phyloP scores from a whole-genome alignment of 1,140 invertebrate genomes.

The Lineus longissimus region DNA sequence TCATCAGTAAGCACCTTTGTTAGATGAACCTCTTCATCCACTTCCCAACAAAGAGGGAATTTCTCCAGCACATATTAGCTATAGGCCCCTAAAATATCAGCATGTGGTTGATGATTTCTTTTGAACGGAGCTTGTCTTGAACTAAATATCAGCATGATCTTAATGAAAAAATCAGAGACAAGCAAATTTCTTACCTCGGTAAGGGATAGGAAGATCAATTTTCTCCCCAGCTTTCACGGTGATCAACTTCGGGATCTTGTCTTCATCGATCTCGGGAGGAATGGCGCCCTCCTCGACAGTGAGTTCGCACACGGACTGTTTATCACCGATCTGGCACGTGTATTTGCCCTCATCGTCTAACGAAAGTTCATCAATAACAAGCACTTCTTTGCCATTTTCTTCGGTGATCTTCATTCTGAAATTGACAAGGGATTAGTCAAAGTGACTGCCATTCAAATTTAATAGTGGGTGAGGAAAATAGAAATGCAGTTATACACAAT shows the following conservation, averaged over 20 bases:
- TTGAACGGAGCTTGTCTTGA: too few species aligned
- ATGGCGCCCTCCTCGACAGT: conserved; percentile 53
- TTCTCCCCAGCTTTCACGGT: conserved; percentile 49
- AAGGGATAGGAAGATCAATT: conserved; percentile 72
- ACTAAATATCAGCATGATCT: too few species aligned
- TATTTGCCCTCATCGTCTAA: conserved; percentile 47
- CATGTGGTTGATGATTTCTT: too few species aligned
- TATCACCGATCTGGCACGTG: conserved; percentile 48
- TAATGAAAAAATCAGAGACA: conserved; percentile 21
- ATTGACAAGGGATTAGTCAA: not conserved
- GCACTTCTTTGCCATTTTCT: conserved; percentile 43
- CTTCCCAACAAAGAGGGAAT: too few species aligned
- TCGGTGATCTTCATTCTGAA: conserved; percentile 34
- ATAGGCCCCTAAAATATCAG: too few species aligned
- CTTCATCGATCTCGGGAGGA: conserved; percentile 53
- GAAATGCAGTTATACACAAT: not conserved
- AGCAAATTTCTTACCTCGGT: too few species aligned
- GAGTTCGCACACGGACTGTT: conserved; percentile 42
- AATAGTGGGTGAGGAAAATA: too few species aligned
- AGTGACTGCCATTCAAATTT: too few species aligned
- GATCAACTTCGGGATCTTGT: conserved; percentile 48
- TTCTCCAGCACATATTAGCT: too few species aligned
- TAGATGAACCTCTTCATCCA: too few species aligned
- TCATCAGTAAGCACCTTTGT: too few species aligned
- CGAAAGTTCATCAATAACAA: conserved; percentile 42